Evolutionary conservation across 1,140 invertebrate genomes (phyloP).

Genomic region (Lepidotrigona ventralis): DNA sequence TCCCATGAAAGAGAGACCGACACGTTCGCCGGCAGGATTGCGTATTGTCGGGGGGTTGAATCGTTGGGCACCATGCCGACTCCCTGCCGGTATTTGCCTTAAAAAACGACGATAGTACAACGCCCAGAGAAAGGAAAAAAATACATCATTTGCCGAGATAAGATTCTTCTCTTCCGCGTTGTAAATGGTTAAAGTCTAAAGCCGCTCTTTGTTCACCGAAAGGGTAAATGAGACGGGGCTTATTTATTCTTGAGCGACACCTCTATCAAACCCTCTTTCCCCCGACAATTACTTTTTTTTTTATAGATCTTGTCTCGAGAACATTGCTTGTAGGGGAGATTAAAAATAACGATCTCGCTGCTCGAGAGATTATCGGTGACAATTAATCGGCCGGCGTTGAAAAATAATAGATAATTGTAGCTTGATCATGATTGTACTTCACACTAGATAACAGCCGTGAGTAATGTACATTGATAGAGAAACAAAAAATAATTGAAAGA

Average conservation of each 20-base stretch:
- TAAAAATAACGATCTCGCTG: slow-evolving; percentile 4
- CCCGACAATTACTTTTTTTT: background rate
- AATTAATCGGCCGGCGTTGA: background rate
- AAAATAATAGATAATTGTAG: background rate
- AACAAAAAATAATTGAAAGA: background rate
- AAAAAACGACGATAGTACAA: background rate
- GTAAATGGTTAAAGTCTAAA: slow-evolving; percentile 13
- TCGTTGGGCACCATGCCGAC: background rate
- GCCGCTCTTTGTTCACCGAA: background rate
- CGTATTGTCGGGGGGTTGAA: background rate
- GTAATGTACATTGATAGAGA: background rate
- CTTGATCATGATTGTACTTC: background rate
- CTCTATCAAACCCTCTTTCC: slow-evolving; percentile 3
- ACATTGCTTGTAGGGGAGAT: background rate
- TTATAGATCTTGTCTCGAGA: background rate
- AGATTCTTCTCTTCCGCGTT: too few species aligned
- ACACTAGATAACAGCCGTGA: background rate
- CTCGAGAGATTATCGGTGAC: background rate
- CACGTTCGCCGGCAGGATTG: slow-evolving; percentile 24
- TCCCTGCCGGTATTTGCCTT: background rate
- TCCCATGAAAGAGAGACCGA: slow-evolving; percentile 38
- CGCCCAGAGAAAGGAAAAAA: too few species aligned
- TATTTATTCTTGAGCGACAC: slow-evolving; percentile 8
- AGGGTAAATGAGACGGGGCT: background rate
- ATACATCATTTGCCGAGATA: background rate